Evolutionary conservation across 2,888 invertebrate genomes (phyloP).

Genomic region (Cordilura impudica): DNA sequence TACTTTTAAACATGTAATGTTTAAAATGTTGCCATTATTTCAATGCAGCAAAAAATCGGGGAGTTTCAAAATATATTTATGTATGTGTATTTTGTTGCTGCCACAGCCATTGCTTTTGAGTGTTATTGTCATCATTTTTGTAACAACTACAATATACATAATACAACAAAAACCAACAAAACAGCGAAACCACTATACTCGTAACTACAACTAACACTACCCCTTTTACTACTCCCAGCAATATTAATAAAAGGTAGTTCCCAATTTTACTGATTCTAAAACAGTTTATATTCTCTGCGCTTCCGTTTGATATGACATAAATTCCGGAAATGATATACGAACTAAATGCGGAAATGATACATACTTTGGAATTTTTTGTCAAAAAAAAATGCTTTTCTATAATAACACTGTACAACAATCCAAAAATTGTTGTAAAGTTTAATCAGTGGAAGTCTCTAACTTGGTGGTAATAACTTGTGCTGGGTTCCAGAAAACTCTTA

Average conservation of each 20-base stretch:
- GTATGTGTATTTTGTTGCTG: conserved; percentile 35
- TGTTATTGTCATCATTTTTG: conserved; percentile 62
- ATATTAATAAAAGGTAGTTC: no score
- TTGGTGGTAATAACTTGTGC: neutral
- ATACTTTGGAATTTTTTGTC: no score
- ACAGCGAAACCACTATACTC: conserved; percentile 18
- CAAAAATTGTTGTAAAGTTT: no score
- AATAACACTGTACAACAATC: no score
- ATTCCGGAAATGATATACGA: no score
- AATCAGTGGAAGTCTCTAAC: no score
- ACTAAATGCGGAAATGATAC: no score
- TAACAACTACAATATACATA: conserved; percentile 31
- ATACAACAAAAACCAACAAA: neutral
- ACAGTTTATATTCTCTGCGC: no score
- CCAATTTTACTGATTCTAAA: no score
- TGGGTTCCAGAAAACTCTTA: conserved; percentile 36
- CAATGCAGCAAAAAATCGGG: conserved; percentile 48
- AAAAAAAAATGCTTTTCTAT: no score
- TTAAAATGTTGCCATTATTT: conserved; percentile 62
- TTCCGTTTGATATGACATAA: no score
- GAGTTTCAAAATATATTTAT: conserved; percentile 10
- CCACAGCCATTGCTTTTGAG: conserved; percentile 62
- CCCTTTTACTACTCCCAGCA: neutral
- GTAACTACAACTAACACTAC: neutral
- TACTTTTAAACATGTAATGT: conserved; percentile 61